These are phyloP conservation scores for Lepidurus apus DNA, from an alignment of 1,140 invertebrate genomes.

Conservation along the genomic window DNA sequence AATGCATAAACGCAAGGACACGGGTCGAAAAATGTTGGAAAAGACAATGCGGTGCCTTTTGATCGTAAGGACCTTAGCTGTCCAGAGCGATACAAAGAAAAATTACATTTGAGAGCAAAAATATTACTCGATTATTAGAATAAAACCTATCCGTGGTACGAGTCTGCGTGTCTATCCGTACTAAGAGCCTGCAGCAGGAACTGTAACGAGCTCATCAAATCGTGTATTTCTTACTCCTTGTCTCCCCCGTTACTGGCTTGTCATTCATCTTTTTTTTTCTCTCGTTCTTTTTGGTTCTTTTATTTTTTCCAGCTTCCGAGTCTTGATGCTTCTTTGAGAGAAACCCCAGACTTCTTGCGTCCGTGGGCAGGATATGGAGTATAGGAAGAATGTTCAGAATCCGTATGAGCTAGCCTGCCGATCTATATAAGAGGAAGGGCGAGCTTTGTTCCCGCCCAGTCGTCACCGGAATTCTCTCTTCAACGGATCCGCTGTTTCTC, in stretches of 20 bases:
- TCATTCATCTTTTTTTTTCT: constrained; percentile 9
- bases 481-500: not conserved
- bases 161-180: not conserved
- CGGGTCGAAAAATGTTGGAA: not conserved
- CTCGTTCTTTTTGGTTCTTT: not conserved
- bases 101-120: not conserved
- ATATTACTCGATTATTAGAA: not conserved
- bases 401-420: constrained; percentile 17
- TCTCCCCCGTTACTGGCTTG: not conserved
- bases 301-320: not conserved
- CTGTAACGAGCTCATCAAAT: constrained; percentile 14
- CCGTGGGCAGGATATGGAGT: not conserved
- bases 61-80: not conserved
- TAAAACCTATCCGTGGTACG: not conserved
- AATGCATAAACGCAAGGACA: not conserved
- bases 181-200: not conserved
- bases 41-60: not conserved
- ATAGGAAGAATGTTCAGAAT: constrained; percentile 22
- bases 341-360: not conserved
- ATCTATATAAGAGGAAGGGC: constrained; percentile 18
- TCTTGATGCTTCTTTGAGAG: not conserved
- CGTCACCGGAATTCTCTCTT: constrained; percentile 18
- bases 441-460: constrained; percentile 16
- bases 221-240: not conserved
- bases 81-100: not conserved